phyloP scores from a whole-genome alignment of 2,888 invertebrate species.

The Acanthococcus lagerstroemiae region DNA sequence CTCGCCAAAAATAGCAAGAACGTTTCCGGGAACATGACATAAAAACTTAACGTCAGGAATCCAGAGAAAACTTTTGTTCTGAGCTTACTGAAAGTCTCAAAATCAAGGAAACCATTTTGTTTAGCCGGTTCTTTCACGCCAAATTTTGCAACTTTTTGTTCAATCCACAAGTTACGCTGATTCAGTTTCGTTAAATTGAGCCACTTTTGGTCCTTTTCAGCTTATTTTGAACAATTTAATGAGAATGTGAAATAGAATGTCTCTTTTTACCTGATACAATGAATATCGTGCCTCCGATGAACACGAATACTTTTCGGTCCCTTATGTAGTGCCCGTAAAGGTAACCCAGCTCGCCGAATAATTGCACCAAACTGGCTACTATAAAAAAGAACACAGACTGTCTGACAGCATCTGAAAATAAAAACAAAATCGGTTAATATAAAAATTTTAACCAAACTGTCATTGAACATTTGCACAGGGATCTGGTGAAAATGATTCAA shows the following conservation, averaged over 20 bases:
- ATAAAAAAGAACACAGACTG: constrained; percentile 73
- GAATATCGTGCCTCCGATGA: constrained; percentile 75
- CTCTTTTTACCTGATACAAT: constrained; percentile 82
- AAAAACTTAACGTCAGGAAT: too few relatives aligned
- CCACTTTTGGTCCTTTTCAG: neutral
- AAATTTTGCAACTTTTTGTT: too few relatives aligned
- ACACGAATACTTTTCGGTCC: constrained; percentile 64
- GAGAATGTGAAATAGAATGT: neutral
- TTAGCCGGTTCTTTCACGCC: too few relatives aligned
- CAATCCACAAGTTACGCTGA: too few relatives aligned
- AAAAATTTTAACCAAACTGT: too few relatives aligned
- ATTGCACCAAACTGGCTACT: constrained; percentile 62
- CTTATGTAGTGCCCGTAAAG: constrained; percentile 68
- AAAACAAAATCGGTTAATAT: constrained; percentile 20
- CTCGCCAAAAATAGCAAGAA: too few relatives aligned
- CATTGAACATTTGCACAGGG: too few relatives aligned
- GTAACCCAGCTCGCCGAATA: constrained; percentile 69
- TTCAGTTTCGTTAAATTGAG: neutral
- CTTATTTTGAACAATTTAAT: neutral
- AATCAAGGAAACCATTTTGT: too few relatives aligned
- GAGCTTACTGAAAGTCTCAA: too few relatives aligned
- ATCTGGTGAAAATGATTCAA: too few relatives aligned
- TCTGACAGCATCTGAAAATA: constrained; percentile 69
- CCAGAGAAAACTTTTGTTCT: too few relatives aligned
- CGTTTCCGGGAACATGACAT: too few relatives aligned